A percentile compares a stretch with the other conserved stretches of the same genome.
Conservation (phyloP, 2,888 invertebrate species). For the Pecten maximus region DNA sequence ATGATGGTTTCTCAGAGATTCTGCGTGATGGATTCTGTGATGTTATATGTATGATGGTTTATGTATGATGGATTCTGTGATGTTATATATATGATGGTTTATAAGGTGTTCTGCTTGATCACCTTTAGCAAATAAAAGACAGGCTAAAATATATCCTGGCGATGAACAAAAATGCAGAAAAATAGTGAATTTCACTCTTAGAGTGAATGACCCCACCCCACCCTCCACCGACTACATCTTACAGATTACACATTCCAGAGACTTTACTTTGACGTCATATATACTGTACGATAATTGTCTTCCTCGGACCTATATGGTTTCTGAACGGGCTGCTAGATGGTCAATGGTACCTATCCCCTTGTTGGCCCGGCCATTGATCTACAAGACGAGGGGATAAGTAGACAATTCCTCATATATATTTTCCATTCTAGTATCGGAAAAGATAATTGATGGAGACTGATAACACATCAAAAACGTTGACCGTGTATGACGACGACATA, state of each 20-base stretch:
- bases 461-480: not conserved
- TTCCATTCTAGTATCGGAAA: not conserved
- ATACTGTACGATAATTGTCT: not conserved
- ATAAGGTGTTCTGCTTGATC: too few species aligned
- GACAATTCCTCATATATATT: not conserved
- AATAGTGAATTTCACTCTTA: too few species aligned
- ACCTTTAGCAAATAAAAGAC: too few species aligned
- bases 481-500: not conserved
- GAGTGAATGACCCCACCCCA: too few species aligned
- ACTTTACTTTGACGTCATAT: not conserved
- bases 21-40: not conserved
- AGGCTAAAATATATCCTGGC: too few species aligned
- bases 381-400: not conserved
- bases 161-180: too few species aligned
- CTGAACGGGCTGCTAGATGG: not conserved
- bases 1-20: not conserved
- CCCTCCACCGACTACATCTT: too few species aligned
- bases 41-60: not conserved
- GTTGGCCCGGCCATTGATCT: not conserved
- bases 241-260: too few species aligned
- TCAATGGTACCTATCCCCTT: conserved; percentile 14
- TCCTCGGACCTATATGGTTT: not conserved
- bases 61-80: not conserved
- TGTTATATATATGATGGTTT: too few species aligned
- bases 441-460: conserved; percentile 3